Percentiles rank a stretch among this genome's conserved stretches.
phyloP scores from a whole-genome alignment of 2,797 vertebrate genomes.

The Phoxinus dragarum region DNA sequence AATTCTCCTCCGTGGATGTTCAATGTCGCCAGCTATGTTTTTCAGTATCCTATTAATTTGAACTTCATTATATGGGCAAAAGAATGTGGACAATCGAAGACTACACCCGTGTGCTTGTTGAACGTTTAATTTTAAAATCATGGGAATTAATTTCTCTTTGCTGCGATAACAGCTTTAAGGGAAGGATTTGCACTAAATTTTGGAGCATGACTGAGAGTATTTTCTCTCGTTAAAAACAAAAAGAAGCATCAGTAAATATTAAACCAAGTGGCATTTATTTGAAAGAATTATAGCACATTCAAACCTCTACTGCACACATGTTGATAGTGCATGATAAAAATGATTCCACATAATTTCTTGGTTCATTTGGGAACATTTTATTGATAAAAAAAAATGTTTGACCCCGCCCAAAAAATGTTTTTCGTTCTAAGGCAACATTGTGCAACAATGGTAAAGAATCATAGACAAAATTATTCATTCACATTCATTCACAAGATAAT shows the following conservation, averaged over 20 bases:
- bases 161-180: background rate
- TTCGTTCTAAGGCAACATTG: too few species aligned
- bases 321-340: too few species aligned
- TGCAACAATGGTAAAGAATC: too few species aligned
- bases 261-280: background rate
- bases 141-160: background rate
- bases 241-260: background rate
- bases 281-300: background rate
- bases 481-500: too few species aligned
- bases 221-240: background rate
- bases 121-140: background rate
- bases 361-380: too few species aligned
- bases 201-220: background rate
- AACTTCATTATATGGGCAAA: slow-evolving; percentile 13
- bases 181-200: background rate
- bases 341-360: too few species aligned
- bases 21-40: slow-evolving; percentile 45
- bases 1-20: slow-evolving; percentile 46
- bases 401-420: too few species aligned
- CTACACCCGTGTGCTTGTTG: background rate
- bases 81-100: slow-evolving; percentile 19
- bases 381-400: too few species aligned
- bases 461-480: too few species aligned
- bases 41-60: slow-evolving; percentile 45
- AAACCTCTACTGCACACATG: too few species aligned